phyloP scores from a whole-genome alignment of 2,797 vertebrate genomes.

The Crocidura indochinensis region DNA sequence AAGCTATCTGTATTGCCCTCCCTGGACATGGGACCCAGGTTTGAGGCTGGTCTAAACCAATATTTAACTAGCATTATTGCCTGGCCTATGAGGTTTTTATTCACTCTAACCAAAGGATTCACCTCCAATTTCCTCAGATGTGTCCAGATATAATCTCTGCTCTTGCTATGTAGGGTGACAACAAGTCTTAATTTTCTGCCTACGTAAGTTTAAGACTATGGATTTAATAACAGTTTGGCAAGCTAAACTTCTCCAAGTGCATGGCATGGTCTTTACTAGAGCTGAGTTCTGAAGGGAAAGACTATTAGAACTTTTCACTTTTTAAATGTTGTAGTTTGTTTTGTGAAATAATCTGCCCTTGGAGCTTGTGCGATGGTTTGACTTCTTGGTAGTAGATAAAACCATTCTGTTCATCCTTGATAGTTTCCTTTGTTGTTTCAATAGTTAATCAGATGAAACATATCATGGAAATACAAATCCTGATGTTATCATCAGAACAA shows the following conservation, averaged over 20 bases:
- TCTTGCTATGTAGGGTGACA: not conserved
- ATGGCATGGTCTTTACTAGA: constrained; percentile 31
- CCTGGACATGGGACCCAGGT: no score
- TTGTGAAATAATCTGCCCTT: constrained; percentile 28
- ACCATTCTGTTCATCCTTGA: constrained; percentile 10
- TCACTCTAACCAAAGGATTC: constrained; percentile 25
- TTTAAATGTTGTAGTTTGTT: constrained; percentile 22
- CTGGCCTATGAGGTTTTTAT: constrained; percentile 18
- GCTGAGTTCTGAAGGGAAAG: not conserved
- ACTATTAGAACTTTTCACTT: constrained; percentile 50
- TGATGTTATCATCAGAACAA: constrained; percentile 37
- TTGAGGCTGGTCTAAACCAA: no score
- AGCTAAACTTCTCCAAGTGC: constrained; percentile 39
- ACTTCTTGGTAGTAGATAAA: constrained; percentile 15
- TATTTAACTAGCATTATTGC: not conserved
- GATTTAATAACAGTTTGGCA: constrained; percentile 41
- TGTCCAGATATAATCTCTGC: not conserved
- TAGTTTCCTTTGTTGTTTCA: not conserved
- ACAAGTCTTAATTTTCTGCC: not conserved
- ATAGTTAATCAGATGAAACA: constrained; percentile 1
- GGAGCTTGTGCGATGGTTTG: not conserved
- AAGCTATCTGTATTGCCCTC: no score
- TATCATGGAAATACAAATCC: constrained; percentile 17
- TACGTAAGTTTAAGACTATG: not conserved
- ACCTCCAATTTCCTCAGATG: not conserved